Evolutionary conservation across 53 echinoderm and acorn worm species (phyloP).

Genomic region (Paracentrotus lividus): DNA sequence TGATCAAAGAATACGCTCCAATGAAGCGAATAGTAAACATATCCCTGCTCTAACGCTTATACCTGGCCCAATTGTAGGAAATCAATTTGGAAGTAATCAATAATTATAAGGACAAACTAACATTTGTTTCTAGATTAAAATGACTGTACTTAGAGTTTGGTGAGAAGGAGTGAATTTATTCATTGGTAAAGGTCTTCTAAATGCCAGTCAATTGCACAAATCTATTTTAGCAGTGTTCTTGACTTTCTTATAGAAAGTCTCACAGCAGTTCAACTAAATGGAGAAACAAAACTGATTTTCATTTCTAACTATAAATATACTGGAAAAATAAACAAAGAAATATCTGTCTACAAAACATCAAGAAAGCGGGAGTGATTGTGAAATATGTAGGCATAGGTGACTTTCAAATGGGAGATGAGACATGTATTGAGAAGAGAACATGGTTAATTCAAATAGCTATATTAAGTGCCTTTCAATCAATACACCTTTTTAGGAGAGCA

Average conservation of each 20-base stretch:
- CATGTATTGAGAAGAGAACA: too few species aligned
- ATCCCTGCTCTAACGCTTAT: background rate
- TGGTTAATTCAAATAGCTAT: too few species aligned
- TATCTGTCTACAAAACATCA: background rate
- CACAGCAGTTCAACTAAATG: too few species aligned
- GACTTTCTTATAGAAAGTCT: background rate
- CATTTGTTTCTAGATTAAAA: background rate
- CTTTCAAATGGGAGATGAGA: too few species aligned
- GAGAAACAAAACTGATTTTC: background rate
- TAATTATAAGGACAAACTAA: background rate
- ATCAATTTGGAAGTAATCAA: slow-evolving; percentile 36
- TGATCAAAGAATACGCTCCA: slow-evolving; percentile 30
- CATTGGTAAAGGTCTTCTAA: background rate
- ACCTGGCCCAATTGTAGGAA: background rate
- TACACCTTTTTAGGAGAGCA: background rate
- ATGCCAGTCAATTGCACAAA: background rate
- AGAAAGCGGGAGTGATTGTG: background rate
- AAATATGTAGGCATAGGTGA: too few species aligned
- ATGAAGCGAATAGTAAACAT: slow-evolving; percentile 61
- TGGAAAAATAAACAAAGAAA: background rate
- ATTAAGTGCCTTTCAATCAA: background rate
- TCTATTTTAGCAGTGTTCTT: background rate
- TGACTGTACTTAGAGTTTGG: background rate
- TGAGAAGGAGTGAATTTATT: background rate
- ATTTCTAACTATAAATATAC: too few species aligned